Base-by-base conservation (phyloP, 2,888 invertebrate species). In the Pharmacophagus antenor region DNA sequence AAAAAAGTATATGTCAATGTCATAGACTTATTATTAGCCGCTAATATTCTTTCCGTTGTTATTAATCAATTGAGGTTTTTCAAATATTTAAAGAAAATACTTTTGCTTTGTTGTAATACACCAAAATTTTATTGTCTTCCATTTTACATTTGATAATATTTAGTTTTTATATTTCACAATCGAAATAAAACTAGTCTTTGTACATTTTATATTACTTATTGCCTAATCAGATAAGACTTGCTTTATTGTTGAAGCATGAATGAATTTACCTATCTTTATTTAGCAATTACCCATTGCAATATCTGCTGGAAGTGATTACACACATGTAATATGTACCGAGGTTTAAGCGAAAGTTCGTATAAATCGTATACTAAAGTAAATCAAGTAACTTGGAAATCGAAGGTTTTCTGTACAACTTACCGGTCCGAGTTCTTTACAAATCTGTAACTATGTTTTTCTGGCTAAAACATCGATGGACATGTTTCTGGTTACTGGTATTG, bases 401-500 rank as follows among this genome's bases (percentile, higher is more conserved):
- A 50, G n/a, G 7, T 51, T 49, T 22, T 18, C 23, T 48, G 12
- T 22, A 51, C 2, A 8, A 21, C 12, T 12, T 10, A 31, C 52
- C 52, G 52, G 42, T 5, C 42, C 17, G 15, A 21, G 52, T 53
- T 12, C 15, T 44, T 44, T 5, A 21, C 5, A 46, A 42, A 53
- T 62, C 60, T 56, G 56, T 70, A 66, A 67, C 62, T 62, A 89
- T 91, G 88, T 73, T 82, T 71, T 74, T 82, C 55, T 84, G 84
- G 82, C 69, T 91, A 41, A 83, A 82, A 63, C 79, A 88, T 67
- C 80, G 85, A 72, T 91, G 90, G 91, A 85, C 84, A 53, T 73
- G 83, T 64, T 74, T 91, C 6, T 84, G 83, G 75, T 78, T 90
- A 6, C 77, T 91, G 55, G 70, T 86, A 51, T 71, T 79, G 65